Conservation (phyloP, 2,888 invertebrate genomes). For the Leptogaster cylindrica region DNA sequence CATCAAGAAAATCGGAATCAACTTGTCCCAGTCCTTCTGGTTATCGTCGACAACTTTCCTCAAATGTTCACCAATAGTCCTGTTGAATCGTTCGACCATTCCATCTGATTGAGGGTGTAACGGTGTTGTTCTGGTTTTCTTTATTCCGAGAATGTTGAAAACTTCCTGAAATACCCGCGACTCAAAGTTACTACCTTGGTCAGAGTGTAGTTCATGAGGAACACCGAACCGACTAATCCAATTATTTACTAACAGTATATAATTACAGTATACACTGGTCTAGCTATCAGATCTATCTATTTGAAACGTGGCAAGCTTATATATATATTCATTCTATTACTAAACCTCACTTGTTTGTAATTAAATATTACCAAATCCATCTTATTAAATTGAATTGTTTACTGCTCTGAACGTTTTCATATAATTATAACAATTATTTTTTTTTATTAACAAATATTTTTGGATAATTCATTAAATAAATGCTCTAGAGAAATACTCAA, state of each 20-base stretch:
- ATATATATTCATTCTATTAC: too few relatives aligned
- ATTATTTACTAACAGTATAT: neutral
- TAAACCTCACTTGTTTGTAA: too few relatives aligned
- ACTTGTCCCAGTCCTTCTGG: conserved; percentile 35
- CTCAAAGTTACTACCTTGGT: conserved; percentile 37
- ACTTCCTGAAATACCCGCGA: neutral
- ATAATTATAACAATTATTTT: too few relatives aligned
- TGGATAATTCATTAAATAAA: too few relatives aligned
- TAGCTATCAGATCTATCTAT: too few relatives aligned
- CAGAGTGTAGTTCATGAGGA: conserved; percentile 18
- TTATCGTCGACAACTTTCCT: conserved; percentile 25
- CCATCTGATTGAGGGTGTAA: conserved; percentile 51
- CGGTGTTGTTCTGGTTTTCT: conserved; percentile 47
- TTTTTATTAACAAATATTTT: too few relatives aligned
- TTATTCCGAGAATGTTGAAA: conserved; percentile 29
- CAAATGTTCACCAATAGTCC: conserved; percentile 46
- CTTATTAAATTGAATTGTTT: too few relatives aligned
- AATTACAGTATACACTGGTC: too few relatives aligned
- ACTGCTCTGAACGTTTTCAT: too few relatives aligned
- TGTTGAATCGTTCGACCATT: conserved; percentile 50
- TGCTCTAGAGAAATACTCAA: too few relatives aligned
- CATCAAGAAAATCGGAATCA: conserved; percentile 29
- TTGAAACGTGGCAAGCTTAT: too few relatives aligned
- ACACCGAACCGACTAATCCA: conserved; percentile 22
- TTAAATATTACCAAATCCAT: too few relatives aligned